Evolutionary conservation across 2,888 invertebrate species (phyloP), one percentile per base, ranked within the genome.

Genomic region (Drepanosiphum platanoidis): DNA sequence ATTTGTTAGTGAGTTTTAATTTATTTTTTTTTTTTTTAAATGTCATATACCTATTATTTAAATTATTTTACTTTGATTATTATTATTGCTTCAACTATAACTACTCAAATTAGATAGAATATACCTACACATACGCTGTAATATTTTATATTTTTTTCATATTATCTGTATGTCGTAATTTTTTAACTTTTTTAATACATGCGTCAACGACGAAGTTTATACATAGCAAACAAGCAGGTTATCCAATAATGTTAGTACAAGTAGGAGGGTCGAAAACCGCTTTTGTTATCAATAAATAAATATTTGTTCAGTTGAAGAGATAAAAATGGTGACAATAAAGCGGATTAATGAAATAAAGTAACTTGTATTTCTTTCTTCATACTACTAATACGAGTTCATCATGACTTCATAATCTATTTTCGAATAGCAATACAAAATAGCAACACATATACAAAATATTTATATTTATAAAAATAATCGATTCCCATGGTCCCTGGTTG

Each of bases 271-370:
- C 81, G 39, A 71, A 81, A 81, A 71, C 68, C 27, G n/a, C 39
- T 64, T 30, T 68, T 36, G 75, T 84, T 84, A 84, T 84, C 75
- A 11, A 66, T 68, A 18, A 84, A 77, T 42, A 84, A 84, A 84
- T 84, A 84, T 84, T 84, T 84, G 66, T 36, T 84, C 27, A 13
- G 66, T 64, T 22, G 15, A 22, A 68, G 15, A 84, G 84, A 84
- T 84, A 84, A 52, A 3, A 77, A 42, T 5, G 15, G 46, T 64
- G 52, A 52, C 81, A 58, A 64, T 13, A 82, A 74, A 27, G 32
- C 1, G 74, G 72, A 83, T 81, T 81, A 81, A 70, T 70, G 70
- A 80, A 52, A 70, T 30, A 61, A 64, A 58, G 32, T 58, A 34
- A 30, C 22, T 34, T 15, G 15, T 77, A 34, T 64, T 64, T 36